Percentiles rank a stretch among this genome's conserved stretches.
Evolutionary conservation across 1,140 invertebrate species (phyloP).

Genomic region (Dendroctonus ponderosae): DNA sequence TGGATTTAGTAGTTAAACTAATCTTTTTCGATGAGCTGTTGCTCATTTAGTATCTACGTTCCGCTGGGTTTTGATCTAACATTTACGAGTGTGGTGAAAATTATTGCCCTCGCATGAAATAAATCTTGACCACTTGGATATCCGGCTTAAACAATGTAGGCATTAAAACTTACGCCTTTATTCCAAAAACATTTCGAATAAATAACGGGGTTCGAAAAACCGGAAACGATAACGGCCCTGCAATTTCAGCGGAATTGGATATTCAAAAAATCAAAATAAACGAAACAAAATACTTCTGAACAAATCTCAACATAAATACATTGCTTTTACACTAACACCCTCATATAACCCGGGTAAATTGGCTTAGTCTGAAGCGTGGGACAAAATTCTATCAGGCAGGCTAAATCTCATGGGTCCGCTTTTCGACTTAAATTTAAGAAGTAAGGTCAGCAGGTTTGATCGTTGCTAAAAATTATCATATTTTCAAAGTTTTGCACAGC

Average conservation of each 20-base stretch:
- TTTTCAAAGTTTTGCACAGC: conserved; percentile 3
- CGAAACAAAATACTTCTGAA: conserved; percentile 22
- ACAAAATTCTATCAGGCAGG: conserved; percentile 29
- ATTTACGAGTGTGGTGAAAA: too few species aligned
- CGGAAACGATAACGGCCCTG: conserved; percentile 17
- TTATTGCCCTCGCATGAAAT: too few species aligned
- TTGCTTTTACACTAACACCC: conserved; percentile 30
- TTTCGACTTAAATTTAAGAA: conserved; percentile 30
- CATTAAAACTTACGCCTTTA: conserved; percentile 6
- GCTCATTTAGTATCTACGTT: too few species aligned
- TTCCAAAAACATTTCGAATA: conserved; percentile 13
- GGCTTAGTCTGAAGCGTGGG: conserved; percentile 30
- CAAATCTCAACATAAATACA: conserved; percentile 30
- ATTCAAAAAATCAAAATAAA: conserved; percentile 31
- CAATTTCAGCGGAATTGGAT: conserved; percentile 20
- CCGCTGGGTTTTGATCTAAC: too few species aligned
- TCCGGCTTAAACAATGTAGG: conserved; percentile 8
- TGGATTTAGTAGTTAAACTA: too few species aligned
- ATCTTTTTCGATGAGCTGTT: too few species aligned
- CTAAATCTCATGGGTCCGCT: conserved; percentile 26
- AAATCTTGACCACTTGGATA: too few species aligned
- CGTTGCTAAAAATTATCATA: conserved; percentile 25
- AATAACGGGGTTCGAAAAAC: conserved; percentile 11
- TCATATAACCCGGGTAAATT: conserved; percentile 26
- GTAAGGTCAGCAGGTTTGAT: conserved; percentile 27